Evolutionary conservation across 2,888 invertebrate species (phyloP).

Genomic region (Chloroclystis v-ata): DNA sequence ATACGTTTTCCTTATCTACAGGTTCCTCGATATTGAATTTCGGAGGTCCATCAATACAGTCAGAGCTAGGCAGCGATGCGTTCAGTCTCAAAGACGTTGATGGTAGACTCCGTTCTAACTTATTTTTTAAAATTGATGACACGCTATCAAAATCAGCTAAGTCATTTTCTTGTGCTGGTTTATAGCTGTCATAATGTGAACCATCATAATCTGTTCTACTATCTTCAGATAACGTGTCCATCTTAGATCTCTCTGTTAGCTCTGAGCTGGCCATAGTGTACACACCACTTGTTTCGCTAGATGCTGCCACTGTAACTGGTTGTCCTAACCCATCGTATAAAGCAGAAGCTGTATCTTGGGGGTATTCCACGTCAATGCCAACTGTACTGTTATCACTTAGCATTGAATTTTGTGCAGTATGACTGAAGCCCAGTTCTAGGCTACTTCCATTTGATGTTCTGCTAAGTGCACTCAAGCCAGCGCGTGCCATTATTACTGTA

Average conservation of each 20-base stretch:
- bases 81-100: constrained; percentile 41
- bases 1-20: constrained; percentile 67
- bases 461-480: constrained; percentile 73
- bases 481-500: constrained; percentile 86
- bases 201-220: constrained; percentile 68
- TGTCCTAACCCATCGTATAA: constrained; percentile 75
- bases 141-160: constrained; percentile 72
- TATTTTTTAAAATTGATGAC: constrained; percentile 71
- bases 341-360: constrained; percentile 77
- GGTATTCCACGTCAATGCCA: constrained; percentile 81
- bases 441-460: constrained; percentile 88
- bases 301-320: constrained; percentile 80
- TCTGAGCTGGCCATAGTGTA: constrained; percentile 87
- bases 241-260: constrained; percentile 78
- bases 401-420: constrained; percentile 91
- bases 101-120: constrained; percentile 63
- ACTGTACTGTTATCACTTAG: constrained; percentile 84
- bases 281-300: constrained; percentile 91
- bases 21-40: constrained; percentile 62
- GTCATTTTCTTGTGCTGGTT: constrained; percentile 72
- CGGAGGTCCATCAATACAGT: constrained; percentile 72
- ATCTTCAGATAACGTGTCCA: constrained; percentile 70
- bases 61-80: constrained; percentile 51
- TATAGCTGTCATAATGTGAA: constrained; percentile 79
- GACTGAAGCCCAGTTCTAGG: constrained; percentile 89